Base-by-base conservation (phyloP, 2,113 vertebrate genomes). In the Sylvia atricapilla region DNA sequence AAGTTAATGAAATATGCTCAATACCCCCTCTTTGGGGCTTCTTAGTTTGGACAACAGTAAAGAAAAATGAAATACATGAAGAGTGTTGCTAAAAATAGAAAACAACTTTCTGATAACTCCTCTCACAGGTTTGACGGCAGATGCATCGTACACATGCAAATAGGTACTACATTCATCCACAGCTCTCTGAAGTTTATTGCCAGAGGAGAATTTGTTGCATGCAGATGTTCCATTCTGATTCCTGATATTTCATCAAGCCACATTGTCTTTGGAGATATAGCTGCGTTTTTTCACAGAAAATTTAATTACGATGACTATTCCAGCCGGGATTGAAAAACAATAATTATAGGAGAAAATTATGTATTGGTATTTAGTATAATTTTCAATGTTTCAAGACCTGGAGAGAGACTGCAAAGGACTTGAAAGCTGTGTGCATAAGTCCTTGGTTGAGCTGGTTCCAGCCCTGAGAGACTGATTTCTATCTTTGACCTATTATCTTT, bases 141-240 rank as follows among this genome's bases (percentile, higher is more conserved):
- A 62, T 8, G 12, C 50, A 81, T 87, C 41, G 33, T 30, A 69
- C 39, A 47, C 39, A 27, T n/a, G 60, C 31, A 82, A 96, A 89
- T 53, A 82, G 44, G 52, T 33, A 62, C 21, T 15, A 15, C 66
- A 89, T 90, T 87, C 88, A 74, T 80, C 95, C 68, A 89, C 37
- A 58, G 62, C 59, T 33, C 88, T 94, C 95, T 92, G 90, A 92
- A 95, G 56, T 69, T 77, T 82, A 89, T 86, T 27, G 2, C 39
- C 77, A 86, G 73, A 93, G 84, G 41, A 73, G 47, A 87, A 93
- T 87, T 91, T 91, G 35, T 83, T 88, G 64, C 43, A 47, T 52
- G 49, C 89, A 93, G 84, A 91, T 94, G 70, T 95, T 97, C 93
- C 35, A 84, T 92, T 90, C 81, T 84, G 82, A 94, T 96, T 93